Percentiles rank a stretch among this genome's conserved stretches.
Evolutionary conservation across 1,140 invertebrate genomes (phyloP).

Genomic region (Trichonephila clavata): DNA sequence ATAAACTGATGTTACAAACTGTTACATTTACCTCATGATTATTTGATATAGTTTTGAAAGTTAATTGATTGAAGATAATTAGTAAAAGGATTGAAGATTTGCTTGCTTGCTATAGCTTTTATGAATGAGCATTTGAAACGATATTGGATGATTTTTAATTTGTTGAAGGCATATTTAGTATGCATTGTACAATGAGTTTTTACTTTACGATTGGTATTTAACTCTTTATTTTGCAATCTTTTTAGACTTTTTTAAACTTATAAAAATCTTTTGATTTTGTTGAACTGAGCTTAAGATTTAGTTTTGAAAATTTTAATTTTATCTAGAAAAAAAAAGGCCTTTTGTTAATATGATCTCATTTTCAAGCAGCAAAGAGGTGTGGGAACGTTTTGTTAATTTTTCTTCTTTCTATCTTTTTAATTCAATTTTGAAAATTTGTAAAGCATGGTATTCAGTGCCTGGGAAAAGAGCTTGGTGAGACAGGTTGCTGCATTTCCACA

Average conservation of each 20-base stretch:
- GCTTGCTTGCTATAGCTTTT: conserved; percentile 37
- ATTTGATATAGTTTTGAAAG: too few relatives aligned
- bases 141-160: conserved; percentile 26
- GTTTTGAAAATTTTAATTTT: background rate
- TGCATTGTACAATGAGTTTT: conserved; percentile 33
- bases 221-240: conserved; percentile 11
- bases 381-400: background rate
- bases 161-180: conserved; percentile 61
- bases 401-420: background rate
- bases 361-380: background rate
- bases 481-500: conserved; percentile 32
- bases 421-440: background rate
- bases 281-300: conserved; percentile 27
- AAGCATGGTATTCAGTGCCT: background rate
- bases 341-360: conserved; percentile 20
- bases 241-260: conserved; percentile 20
- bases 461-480: conserved; percentile 17
- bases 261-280: conserved; percentile 24
- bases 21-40: too few relatives aligned
- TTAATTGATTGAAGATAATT: too few relatives aligned
- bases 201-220: conserved; percentile 1
- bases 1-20: background rate
- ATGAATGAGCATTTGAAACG: conserved; percentile 24
- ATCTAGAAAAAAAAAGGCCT: too few relatives aligned
- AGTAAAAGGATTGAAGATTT: conserved; percentile 45